A percentile compares a stretch with the other conserved stretches of the same genome.
phyloP scores from a whole-genome alignment of 1,140 invertebrate genomes.

The Stegodyphus dumicola region DNA sequence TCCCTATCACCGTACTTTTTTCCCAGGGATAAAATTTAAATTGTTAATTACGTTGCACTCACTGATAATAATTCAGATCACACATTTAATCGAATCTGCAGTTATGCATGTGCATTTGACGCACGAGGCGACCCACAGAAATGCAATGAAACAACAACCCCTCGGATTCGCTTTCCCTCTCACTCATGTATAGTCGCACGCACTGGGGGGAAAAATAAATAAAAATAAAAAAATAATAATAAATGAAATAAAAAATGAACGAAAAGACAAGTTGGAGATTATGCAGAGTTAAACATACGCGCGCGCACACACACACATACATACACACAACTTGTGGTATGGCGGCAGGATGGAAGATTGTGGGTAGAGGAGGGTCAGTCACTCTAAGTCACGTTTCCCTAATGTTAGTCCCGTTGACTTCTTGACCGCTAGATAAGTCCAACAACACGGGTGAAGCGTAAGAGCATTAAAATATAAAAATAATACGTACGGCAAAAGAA shows the following conservation, averaged over 20 bases:
- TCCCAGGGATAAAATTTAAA: no score
- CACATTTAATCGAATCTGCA: no score
- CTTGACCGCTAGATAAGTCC: constrained; percentile 44
- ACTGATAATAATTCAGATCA: no score
- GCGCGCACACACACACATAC: not conserved
- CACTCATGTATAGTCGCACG: no score
- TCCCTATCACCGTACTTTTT: no score
- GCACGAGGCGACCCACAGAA: no score
- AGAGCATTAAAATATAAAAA: constrained; percentile 9
- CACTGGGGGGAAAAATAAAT: no score
- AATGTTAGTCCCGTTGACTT: constrained; percentile 47
- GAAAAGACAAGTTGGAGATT: constrained; percentile 21
- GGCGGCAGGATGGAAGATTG: not conserved
- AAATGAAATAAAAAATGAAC: not conserved
- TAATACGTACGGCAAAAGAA: constrained; percentile 7
- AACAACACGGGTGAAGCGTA: not conserved
- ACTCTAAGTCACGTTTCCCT: constrained; percentile 27
- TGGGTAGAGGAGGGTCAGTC: not conserved
- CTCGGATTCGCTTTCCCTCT: no score
- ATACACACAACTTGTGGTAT: not conserved
- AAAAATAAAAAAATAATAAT: not conserved
- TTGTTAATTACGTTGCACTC: no score
- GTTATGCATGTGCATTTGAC: no score
- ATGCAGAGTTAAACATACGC: constrained; percentile 14
- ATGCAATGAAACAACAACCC: no score